phyloP scores from a whole-genome alignment of 2,888 invertebrate genomes.

The Lycia hirtaria region DNA sequence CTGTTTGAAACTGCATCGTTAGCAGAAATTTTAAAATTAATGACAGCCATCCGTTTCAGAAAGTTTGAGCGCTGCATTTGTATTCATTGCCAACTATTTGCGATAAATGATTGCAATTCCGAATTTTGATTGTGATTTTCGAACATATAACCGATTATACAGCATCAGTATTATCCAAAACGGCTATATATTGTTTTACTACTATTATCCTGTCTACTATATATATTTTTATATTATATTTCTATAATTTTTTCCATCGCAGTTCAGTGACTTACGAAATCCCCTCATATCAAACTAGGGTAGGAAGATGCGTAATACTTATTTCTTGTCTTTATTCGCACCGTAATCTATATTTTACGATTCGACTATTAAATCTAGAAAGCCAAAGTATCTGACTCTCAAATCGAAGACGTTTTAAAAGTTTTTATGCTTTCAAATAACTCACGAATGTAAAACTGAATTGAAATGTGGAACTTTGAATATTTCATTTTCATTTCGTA shows the following conservation, averaged over 20 bases:
- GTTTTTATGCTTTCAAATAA: constrained; percentile 25
- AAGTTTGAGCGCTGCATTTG: constrained; percentile 30
- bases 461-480: constrained; percentile 26
- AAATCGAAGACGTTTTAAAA: constrained; percentile 22
- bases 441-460: constrained; percentile 26
- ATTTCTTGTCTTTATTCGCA: neutral
- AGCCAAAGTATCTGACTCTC: constrained; percentile 18
- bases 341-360: constrained; percentile 19
- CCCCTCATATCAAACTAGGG: neutral
- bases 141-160: neutral
- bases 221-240: no score
- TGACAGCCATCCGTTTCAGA: constrained; percentile 26
- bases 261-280: neutral
- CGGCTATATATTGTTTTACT: no score
- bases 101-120: constrained; percentile 29
- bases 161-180: neutral
- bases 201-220: no score
- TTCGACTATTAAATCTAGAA: constrained; percentile 26
- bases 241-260: neutral
- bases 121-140: constrained; percentile 16
- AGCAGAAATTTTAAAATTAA: constrained; percentile 37
- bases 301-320: neutral
- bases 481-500: constrained; percentile 28
- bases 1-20: constrained; percentile 15
- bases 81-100: constrained; percentile 30